Evolutionary conservation across 2,113 vertebrate species (phyloP), one percentile per base, ranked within the genome.

Genomic region (Lonchura striata): DNA sequence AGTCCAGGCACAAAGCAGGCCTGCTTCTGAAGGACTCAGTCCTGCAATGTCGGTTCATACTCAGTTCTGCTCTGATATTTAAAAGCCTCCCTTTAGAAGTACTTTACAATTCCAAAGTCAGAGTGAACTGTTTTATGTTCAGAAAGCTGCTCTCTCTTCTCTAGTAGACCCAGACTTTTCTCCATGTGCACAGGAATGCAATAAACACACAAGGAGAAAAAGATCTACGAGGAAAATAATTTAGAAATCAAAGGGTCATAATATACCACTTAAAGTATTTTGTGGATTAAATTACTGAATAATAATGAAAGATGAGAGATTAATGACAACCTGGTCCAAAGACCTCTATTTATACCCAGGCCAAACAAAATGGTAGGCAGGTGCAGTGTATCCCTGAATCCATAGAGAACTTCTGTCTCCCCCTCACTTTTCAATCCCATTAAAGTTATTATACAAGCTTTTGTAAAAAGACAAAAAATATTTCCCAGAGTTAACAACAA

Each of bases 161-260:
- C 53, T 44, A 80, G 28, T 33, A 80, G 74, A 84, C 24, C 27
- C 50, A 68, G 61, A 61, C 16, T 83, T 82, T 65, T 52, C 53
- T 56, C 59, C 50, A 42, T 41, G 37, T 33, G 42, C 50, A 81
- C 31, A 86, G 81, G 92, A 93, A 95, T 76, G 64, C 60, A 78
- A 41, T 47, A 77, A 83, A 80, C 22, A 82, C 49, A 44, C 20
- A 28, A 37, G 39, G 37, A 91, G 64, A 86, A 88, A 96, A 63
- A 91, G 35, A 93, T 84, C 60, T 70, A 50, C 1, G 44, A 94
- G 64, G 60, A 96, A 95, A 96, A 90, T 71, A 0, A 92, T 91
- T 90, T 76, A 77, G 81, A 96, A 95, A 89, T 91, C 77, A 96
- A 97, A 89, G 76, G 68, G 89, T 94, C 89, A 49, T 94, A 95